Base-by-base conservation (phyloP, 2,888 invertebrate genomes). In the Diarsia mendica region DNA sequence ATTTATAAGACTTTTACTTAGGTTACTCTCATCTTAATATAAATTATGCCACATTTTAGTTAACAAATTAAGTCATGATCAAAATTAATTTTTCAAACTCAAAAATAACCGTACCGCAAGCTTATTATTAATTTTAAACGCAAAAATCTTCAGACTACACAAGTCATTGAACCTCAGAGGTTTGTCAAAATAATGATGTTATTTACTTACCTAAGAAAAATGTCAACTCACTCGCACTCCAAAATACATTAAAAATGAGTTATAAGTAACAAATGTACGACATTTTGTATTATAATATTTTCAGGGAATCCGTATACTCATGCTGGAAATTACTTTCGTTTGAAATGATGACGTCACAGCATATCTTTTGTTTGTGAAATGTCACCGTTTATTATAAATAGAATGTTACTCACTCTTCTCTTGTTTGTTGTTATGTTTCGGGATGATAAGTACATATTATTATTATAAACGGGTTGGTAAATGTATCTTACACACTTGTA, bases 231-330 rank as follows among this genome's bases (percentile, higher is more conserved):
- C 9, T 58, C 64, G 46, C 55, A 44, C 28, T 66, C 49, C 33
- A 80, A 68, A 68, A 77, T 58, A 80, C 58, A 77, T 66, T 77
- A 67, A 77, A 81, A 72, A 58, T 77, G 46, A 72, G 28, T 53
- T 77, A 39, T 48, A 49, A 15, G 44, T 55, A 60, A 71, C 76
- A 77, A 65, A 74, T 68, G 48, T 48, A 67, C 58, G 46, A 72
- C 23, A 51, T 68, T 74, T 68, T 78, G 48, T 49, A 63, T 72
- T 51, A 51, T 53, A n/a, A 58, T 65, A 15, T 77, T 69, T 76
- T 64, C 23, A 48, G 51, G 63, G n/a, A 65, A 79, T 79, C n/a
- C 28, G 79, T 58, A 60, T 3, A 79, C 63, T 75, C 79, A 68
- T 75, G 53, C 44, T 65, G 39, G 53, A 49, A 68, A 80, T 79